Evolutionary conservation across 35 echinoderm and acorn worm species (phyloP), one percentile per base, ranked within the genome.

Genomic region (Apostichopus parvimensis): DNA sequence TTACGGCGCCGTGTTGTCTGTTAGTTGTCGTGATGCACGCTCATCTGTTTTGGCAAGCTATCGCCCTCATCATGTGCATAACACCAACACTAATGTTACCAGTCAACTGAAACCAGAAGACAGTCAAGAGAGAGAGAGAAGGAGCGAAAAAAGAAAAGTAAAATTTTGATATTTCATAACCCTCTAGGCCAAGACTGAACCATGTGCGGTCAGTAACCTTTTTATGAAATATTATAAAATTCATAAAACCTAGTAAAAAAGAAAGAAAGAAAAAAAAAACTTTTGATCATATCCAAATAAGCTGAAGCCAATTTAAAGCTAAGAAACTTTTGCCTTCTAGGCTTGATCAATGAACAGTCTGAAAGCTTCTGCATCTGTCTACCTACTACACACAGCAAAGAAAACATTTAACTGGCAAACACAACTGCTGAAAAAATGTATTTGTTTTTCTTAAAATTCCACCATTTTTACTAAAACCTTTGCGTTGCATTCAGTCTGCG

Each of bases 81-180:
- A 59, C 76, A 91, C 89, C 89, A 73, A 79, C 89, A 79, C 89
- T 91, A 91, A 91, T 91, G 89, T 91, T 91, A 57, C 89, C 89
- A 91, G 86, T 88, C 86, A 88, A 73, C 86, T 73, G 86, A 88
- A 73, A 72, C 89, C 86, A 88, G 64, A 88, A 75, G 60, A 88
- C 64, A 60, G 45, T 64, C 24, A 9, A 65, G 66, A 20, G 34
- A 45, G 57, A 53, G 58, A 88, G 70, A 88, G 54, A 88, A 88
- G 57, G 57, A 54, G 20, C 17, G 1, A 55, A 45, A 45, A 54
- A 68, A 53, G 18, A 14, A 73, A 88, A 75, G 17, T 53, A 88
- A 88, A 45, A 88, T 68, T 88, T 58, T 79, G 89, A 91, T 91
- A 91, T 91, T 91, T 79, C 77, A 77, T 91, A 91, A 77, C 89